These are phyloP conservation scores for Oncorhynchus clarkii DNA, from an alignment of 2,113 vertebrate genomes.

Conservation along the genomic window DNA sequence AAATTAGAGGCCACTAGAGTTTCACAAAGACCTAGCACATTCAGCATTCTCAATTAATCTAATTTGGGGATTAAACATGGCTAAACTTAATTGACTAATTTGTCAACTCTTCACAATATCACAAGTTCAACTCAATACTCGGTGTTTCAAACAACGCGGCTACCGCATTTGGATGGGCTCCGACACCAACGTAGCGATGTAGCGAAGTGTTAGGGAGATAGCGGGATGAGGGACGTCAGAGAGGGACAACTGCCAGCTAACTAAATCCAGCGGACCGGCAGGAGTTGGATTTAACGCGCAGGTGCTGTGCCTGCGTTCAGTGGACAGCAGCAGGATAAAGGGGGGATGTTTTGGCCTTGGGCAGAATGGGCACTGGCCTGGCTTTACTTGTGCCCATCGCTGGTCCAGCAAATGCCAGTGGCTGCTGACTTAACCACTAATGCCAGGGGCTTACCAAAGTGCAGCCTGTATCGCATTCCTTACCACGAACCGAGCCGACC, in stretches of 20 bases:
- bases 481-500: conserved; percentile 23
- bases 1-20: no score
- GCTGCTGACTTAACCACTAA: conserved; percentile 23
- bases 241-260: neutral
- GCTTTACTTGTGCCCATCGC: no score
- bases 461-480: conserved; percentile 26
- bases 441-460: conserved; percentile 31
- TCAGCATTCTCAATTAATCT: neutral
- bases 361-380: neutral
- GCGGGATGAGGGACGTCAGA: no score
- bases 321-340: neutral
- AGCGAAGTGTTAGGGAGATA: neutral
- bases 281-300: neutral
- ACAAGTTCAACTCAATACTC: neutral
- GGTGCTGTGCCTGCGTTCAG: neutral
- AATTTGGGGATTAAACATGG: neutral
- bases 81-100: neutral
- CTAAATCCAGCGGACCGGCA: neutral
- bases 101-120: neutral
- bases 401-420: neutral
- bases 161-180: neutral
- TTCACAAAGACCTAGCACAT: neutral
- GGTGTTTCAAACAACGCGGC: neutral
- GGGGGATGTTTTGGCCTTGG: neutral
- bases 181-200: neutral